Conservation (phyloP, 2,113 vertebrate species). For the Muntiacus muntjak region DNA sequence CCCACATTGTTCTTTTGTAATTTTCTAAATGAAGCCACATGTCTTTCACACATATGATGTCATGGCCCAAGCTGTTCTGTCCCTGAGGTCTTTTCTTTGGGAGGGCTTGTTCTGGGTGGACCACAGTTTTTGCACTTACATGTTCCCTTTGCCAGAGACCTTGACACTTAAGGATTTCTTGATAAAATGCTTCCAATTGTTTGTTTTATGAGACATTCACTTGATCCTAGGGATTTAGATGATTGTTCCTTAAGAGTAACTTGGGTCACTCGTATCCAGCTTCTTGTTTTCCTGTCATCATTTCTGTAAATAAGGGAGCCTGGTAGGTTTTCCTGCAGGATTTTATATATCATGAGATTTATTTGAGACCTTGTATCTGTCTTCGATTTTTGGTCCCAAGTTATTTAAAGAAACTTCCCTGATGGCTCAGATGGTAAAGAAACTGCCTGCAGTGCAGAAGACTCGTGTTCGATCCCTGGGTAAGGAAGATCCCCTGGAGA, state of each 20-base stretch:
- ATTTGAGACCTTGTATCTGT: not conserved
- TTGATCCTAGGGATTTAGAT: not conserved
- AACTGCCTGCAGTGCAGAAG: not conserved
- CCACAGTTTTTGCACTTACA: not conserved
- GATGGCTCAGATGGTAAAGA: not conserved
- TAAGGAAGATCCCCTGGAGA: not conserved
- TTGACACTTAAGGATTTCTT: not conserved
- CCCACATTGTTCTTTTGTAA: not conserved
- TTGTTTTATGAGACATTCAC: not conserved
- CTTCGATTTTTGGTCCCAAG: not conserved
- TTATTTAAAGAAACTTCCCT: not conserved
- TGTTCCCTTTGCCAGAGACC: not conserved
- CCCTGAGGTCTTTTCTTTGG: not conserved
- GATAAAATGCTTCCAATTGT: not conserved
- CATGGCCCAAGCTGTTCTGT: not conserved
- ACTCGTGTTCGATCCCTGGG: not conserved
- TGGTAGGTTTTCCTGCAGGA: not conserved
- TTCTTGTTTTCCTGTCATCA: not conserved
- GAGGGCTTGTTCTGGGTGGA: not conserved
- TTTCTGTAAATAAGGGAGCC: not conserved
- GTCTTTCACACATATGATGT: not conserved
- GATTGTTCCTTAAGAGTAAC: not conserved
- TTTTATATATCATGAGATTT: not conserved
- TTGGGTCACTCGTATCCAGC: not conserved
- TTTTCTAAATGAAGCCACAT: not conserved